Evolutionary conservation across 1,140 invertebrate species (phyloP).

Genomic region (Sarcophaga peregrina): DNA sequence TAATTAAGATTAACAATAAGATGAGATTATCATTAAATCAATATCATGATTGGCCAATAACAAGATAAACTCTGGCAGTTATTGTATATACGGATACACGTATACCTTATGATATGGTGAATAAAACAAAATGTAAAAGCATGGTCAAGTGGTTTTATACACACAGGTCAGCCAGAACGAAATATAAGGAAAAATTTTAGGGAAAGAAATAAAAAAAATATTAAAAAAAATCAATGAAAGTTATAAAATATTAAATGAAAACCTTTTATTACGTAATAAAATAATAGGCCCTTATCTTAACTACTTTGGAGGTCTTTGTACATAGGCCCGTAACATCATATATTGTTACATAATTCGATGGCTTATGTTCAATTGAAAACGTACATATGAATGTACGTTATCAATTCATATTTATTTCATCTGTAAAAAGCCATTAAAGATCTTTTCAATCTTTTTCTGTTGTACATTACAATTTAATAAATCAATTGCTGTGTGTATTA

Average conservation of each 20-base stretch:
- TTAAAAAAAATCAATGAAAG: neutral
- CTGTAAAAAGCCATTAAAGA: too few relatives aligned
- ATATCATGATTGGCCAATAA: neutral
- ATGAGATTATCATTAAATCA: conserved; percentile 21
- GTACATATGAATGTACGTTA: too few relatives aligned
- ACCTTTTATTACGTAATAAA: neutral
- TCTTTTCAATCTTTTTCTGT: neutral
- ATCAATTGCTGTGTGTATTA: neutral
- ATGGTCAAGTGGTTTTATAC: neutral
- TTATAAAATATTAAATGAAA: neutral
- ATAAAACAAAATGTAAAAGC: too few relatives aligned
- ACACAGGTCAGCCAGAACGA: too few relatives aligned
- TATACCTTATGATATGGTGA: neutral
- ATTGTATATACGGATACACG: too few relatives aligned
- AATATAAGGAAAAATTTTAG: too few relatives aligned
- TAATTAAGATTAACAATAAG: conserved; percentile 20
- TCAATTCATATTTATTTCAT: too few relatives aligned
- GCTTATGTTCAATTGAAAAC: too few relatives aligned
- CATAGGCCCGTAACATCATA: too few relatives aligned
- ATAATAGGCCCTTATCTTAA: neutral
- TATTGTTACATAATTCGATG: too few relatives aligned
- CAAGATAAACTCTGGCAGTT: conserved; percentile 16
- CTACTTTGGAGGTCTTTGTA: neutral
- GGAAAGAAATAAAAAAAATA: neutral
- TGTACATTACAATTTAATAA: neutral